Evolutionary conservation across 92 coral and sea anemone species (phyloP).

Genomic region (Actinernus sp.): DNA sequence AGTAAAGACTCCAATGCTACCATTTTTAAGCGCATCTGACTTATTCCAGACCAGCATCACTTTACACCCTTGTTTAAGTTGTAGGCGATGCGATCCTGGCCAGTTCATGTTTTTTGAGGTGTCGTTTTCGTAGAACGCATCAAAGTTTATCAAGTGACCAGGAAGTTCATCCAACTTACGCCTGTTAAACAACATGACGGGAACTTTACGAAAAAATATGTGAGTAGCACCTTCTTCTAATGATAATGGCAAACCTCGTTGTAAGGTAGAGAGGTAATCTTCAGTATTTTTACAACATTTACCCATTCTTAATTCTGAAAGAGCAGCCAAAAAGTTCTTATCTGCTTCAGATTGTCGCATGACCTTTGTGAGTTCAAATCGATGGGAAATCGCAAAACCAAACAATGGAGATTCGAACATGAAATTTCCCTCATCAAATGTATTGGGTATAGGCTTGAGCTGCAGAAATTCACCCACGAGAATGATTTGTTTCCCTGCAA

Average conservation of each 20-base stretch:
- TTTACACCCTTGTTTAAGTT: constrained; percentile 1
- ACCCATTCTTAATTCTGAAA: constrained; percentile 8
- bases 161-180: constrained; percentile 5
- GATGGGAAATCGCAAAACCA: constrained; percentile 15
- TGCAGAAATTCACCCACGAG: too few relatives aligned
- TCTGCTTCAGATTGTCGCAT: constrained; percentile 13
- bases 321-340: constrained; percentile 1
- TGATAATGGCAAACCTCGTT: constrained; percentile 10
- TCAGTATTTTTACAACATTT: constrained; percentile 6
- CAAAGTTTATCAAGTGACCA: neutral
- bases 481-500: too few relatives aligned
- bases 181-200: too few relatives aligned
- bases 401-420: too few relatives aligned
- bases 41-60: constrained; percentile 10
- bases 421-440: too few relatives aligned
- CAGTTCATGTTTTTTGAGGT: constrained; percentile 11
- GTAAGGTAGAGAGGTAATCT: constrained; percentile 4
- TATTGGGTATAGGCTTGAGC: too few relatives aligned
- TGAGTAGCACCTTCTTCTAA: too few relatives aligned
- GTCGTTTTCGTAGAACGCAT: constrained; percentile 12
- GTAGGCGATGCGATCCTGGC: constrained; percentile 11
- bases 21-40: neutral
- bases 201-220: too few relatives aligned
- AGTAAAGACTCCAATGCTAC: neutral
- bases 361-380: constrained; percentile 8